These are phyloP conservation scores for Cichladusa arquata DNA, from an alignment of 2,113 vertebrate species.

Conservation along the genomic window DNA sequence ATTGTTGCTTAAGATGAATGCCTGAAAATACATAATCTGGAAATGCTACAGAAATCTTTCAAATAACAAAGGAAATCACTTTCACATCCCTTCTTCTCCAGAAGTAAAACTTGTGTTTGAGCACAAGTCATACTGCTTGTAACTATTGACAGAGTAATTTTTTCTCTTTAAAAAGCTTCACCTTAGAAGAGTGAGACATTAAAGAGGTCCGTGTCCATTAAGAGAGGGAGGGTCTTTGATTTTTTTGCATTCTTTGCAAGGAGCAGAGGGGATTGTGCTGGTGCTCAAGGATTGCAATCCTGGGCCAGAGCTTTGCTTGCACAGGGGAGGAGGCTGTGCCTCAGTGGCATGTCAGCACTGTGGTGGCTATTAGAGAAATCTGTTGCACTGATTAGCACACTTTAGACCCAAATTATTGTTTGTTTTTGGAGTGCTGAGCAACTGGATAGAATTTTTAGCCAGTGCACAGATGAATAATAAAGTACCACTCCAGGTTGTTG, in stretches of 20 bases:
- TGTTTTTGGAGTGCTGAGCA: neutral
- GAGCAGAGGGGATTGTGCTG: neutral
- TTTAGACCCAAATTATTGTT: neutral
- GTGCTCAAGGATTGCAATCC: fast-evolving
- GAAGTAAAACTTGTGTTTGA: neutral
- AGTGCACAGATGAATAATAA: neutral
- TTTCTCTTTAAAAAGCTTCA: neutral
- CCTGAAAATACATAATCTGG: neutral
- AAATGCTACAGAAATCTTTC: neutral
- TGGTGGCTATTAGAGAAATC: neutral
- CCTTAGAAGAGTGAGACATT: neutral
- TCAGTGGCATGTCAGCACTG: neutral
- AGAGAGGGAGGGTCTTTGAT: neutral
- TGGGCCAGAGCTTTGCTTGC: neutral
- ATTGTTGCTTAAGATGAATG: neutral
- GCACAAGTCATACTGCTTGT: neutral
- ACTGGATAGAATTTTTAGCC: neutral
- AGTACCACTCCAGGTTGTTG: neutral
- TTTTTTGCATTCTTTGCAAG: neutral
- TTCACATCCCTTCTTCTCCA: neutral
- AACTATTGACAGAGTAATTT: neutral
- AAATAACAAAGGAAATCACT: neutral
- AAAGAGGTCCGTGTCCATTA: neutral
- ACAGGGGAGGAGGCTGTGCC: neutral
- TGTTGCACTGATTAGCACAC: neutral